Evolutionary conservation across 2,888 invertebrate genomes (phyloP).

Genomic region (Habroteleia sp.): DNA sequence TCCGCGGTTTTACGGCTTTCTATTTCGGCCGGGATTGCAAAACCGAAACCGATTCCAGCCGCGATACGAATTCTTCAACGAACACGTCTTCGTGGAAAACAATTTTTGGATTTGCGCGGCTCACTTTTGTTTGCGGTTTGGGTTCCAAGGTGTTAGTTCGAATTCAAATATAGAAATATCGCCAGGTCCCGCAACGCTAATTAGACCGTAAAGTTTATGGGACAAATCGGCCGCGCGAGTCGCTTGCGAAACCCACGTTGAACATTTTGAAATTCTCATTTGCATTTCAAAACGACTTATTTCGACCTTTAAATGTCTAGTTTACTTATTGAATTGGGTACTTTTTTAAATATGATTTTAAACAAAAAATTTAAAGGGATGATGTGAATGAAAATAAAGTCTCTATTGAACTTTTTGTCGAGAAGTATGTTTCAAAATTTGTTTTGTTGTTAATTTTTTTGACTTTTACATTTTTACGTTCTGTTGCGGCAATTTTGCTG

Average conservation of each 20-base stretch:
- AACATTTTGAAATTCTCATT: conserved; percentile 4
- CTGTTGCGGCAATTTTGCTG: too few species aligned
- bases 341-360: too few species aligned
- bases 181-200: conserved; percentile 30
- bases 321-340: too few species aligned
- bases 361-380: too few species aligned
- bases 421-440: too few species aligned
- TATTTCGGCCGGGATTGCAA: conserved; percentile 20
- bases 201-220: conserved; percentile 46
- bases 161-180: conserved; percentile 30
- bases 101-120: conserved; percentile 36
- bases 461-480: too few species aligned
- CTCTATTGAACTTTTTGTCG: too few species aligned
- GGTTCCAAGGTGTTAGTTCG: conserved; percentile 36
- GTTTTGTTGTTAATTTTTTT: too few species aligned
- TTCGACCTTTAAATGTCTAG: too few species aligned
- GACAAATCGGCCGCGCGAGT: conserved; percentile 28
- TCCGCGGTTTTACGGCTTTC: conserved; percentile 38
- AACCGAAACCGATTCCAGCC: conserved; percentile 1
- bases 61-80: conserved; percentile 30
- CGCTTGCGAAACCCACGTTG: not conserved
- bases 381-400: too few species aligned
- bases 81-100: conserved; percentile 31
- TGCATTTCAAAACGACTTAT: too few species aligned
- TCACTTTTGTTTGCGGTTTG: conserved; percentile 30